Conservation (phyloP, 1,140 invertebrate genomes). For the Cyphomyrmex costatus region DNA sequence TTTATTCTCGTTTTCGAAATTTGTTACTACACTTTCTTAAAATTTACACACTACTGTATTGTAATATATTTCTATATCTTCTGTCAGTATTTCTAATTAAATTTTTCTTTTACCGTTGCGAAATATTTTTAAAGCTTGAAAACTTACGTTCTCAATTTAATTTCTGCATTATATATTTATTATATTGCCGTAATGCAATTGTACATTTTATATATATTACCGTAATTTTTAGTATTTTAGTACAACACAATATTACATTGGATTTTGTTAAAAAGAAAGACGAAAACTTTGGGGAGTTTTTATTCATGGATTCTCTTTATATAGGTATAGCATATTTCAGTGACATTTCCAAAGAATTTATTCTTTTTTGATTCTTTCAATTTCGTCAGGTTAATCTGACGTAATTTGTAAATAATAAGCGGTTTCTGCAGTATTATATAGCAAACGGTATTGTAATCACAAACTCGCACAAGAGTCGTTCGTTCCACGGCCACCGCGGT, state of each 20-base stretch:
- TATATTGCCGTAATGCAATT: not conserved
- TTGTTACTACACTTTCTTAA: not conserved
- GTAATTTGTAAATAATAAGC: slow-evolving; percentile 4
- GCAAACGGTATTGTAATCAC: slow-evolving; percentile 14
- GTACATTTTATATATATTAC: no score
- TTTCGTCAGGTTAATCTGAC: slow-evolving; percentile 24
- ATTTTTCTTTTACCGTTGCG: not conserved
- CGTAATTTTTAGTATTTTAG: no score
- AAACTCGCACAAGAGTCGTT: slow-evolving; percentile 7
- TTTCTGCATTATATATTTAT: not conserved
- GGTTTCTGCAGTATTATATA: not conserved
- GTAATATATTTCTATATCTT: not conserved
- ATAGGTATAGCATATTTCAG: not conserved
- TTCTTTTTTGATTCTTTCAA: not conserved
- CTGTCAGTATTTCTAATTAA: not conserved
- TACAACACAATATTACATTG: not conserved
- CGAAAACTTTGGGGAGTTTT: not conserved
- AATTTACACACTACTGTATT: no score
- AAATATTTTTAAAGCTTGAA: not conserved
- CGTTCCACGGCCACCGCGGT: not conserved
- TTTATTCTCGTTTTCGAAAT: not conserved
- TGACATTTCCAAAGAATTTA: not conserved
- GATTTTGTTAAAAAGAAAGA: not conserved
- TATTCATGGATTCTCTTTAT: not conserved
- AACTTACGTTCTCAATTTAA: not conserved